Conservation (phyloP, 2,113 vertebrate species). For the Myiagra hebetior region DNA sequence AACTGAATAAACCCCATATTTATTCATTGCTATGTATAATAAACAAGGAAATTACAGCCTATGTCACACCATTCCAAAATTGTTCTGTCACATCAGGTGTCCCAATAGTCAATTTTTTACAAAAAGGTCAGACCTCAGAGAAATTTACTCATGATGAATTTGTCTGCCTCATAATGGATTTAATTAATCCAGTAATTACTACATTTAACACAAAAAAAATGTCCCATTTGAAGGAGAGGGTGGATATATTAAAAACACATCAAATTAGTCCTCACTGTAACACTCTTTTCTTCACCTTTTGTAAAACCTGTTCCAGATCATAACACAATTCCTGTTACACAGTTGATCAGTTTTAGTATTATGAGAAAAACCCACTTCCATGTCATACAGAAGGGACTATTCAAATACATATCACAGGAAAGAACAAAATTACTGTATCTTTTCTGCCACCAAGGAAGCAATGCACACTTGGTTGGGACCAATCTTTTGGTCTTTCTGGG, state of each 20-base stretch:
- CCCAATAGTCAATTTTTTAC: background rate
- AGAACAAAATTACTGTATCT: background rate
- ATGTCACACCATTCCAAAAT: background rate
- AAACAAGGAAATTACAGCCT: background rate
- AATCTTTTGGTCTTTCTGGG: background rate
- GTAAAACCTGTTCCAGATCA: background rate
- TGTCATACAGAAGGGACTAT: background rate
- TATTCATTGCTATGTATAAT: background rate
- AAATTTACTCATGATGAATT: background rate
- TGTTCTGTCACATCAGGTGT: background rate
- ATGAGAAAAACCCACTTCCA: background rate
- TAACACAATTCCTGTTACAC: background rate
- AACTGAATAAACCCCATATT: fast-evolving
- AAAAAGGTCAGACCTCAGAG: background rate
- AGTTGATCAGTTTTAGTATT: background rate
- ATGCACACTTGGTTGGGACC: background rate
- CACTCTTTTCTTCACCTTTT: background rate
- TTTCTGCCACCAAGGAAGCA: background rate
- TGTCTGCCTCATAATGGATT: background rate
- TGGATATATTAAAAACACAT: background rate
- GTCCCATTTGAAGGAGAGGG: background rate
- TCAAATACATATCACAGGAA: background rate
- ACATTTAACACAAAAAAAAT: background rate
- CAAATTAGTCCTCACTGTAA: background rate
- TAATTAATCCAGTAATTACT: background rate